These are phyloP conservation scores for Glaucopsyche alexis DNA, from an alignment of 2,888 invertebrate species.

Conservation along the genomic window DNA sequence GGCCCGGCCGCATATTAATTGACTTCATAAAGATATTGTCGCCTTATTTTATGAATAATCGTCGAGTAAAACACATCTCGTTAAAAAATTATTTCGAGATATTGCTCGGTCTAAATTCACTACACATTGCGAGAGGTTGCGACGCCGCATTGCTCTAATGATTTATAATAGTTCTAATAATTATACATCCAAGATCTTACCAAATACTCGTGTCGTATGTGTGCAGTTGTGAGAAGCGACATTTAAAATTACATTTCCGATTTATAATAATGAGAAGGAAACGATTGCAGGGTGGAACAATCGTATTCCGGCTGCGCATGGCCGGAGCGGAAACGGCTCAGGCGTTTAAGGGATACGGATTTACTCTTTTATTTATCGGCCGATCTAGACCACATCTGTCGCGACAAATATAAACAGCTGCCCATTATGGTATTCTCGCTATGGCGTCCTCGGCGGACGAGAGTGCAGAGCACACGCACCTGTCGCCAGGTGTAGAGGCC, in stretches of 20 bases:
- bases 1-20: constrained; percentile 57
- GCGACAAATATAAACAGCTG: constrained; percentile 69
- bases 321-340: constrained; percentile 65
- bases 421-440: constrained; percentile 62
- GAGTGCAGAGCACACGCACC: constrained; percentile 61
- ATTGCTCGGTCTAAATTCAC: constrained; percentile 64
- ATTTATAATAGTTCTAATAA: constrained; percentile 46
- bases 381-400: constrained; percentile 77
- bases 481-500: constrained; percentile 65
- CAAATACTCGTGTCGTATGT: not conserved
- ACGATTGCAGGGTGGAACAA: constrained; percentile 70
- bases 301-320: constrained; percentile 68
- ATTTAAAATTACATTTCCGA: constrained; percentile 65
- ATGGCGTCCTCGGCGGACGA: constrained; percentile 54
- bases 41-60: constrained; percentile 57
- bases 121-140: constrained; percentile 77
- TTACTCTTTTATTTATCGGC: constrained; percentile 72
- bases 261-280: constrained; percentile 67
- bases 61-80: constrained; percentile 62
- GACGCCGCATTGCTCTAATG: constrained; percentile 49
- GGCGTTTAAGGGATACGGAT: constrained; percentile 67
- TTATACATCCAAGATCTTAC: constrained; percentile 31
- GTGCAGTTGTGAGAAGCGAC: constrained; percentile 30
- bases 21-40: constrained; percentile 52
- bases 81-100: constrained; percentile 56